Evolutionary conservation across 2,888 invertebrate species (phyloP), one percentile per base, ranked within the genome.

Genomic region (Molorchus minor): DNA sequence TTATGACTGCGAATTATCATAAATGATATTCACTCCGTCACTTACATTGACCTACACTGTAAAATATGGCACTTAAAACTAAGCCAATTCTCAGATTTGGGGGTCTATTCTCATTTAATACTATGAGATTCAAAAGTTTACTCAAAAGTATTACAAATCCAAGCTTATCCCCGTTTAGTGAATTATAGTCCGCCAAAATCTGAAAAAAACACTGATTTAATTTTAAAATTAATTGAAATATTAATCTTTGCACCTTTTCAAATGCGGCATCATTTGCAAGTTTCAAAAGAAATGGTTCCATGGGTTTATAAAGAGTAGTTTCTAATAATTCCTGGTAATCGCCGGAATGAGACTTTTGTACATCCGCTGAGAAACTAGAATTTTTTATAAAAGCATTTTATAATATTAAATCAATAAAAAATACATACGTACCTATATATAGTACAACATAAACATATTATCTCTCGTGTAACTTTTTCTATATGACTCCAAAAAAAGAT

Each of bases 401-500:
- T 49, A 20, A 65, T 21, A 19, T 67, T 56, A 29, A 40, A 45
- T 29, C 59, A 47, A 10, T 19, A 49, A 30, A 43, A 46, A 16
- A 47, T 36, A n/a, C 60, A 57, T 35, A 68, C 47, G 15, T 63
- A 63, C 58, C 66, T 64, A 36, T 64, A 62, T 29, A 73, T 58
- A 25, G 44, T 53, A n/a, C 62, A 49, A 43, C 62, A 68, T 38
- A 71, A 68, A 21, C 56, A 45, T 4, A 71, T 25, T 10, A 71
- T 43, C 19, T 58, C 56, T 5, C 64, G 52, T 3, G 41, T 40
- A 35, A 59, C 46, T 29, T 56, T 56, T 36, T 68, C 56, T 13
- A 62, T 15, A 40, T 43, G 35, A 15, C 61, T 49, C 62, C 65
- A 69, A 64, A 83, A 83, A 16, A 79, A 77, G 21, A 75, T 79